Base-by-base conservation (phyloP, 2,797 vertebrate genomes). In the Lateolabrax maculatus region DNA sequence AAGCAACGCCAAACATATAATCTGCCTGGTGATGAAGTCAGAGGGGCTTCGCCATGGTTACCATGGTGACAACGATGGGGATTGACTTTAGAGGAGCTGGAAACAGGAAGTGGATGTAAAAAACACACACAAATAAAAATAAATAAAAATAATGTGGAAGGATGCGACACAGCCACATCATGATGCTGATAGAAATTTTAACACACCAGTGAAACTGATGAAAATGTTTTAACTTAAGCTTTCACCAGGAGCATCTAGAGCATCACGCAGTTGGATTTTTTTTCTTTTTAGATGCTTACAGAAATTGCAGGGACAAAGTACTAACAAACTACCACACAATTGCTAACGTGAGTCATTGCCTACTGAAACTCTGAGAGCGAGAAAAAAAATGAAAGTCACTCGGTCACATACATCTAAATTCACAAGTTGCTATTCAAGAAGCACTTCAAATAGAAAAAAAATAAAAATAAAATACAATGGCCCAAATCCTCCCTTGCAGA, bases 351-450 rank as follows among this genome's bases (percentile, higher is more conserved):
- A 84, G 51, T 79, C 65, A 78, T 51, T 61, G 52, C 58, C 77
- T 70, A 88, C 62, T 66, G 48, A 71, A 62, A 74, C 49, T 84
- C 41, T 11, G 56, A 77, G 41, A 61, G 68, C 71, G 3, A 64
- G 31, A n/a, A 5, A 57, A 23, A 75, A 49, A 64, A 44, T 2
- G 23, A 74, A 85, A 75, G 27, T 72, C 77, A 87, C 76, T 65
- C 87, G 61, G 75, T 85, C 86, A 86, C 84, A 67, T 37, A 90
- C 68, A 31, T 77, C 65, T 65, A 87, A 85, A 84, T 66, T 87
- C 86, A 87, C 86, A 80, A 85, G 71, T 72, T 56, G 56, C 71
- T 79, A 80, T 83, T 85, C 23, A 81, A 87, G 82, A 84, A 74
- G 67, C 77, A 83, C 68, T 76, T 75, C 0, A 75, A 80, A 78